These are phyloP conservation scores for Onychomys leucogaster DNA, from an alignment of 2,797 vertebrate genomes.

Conservation along the genomic window DNA sequence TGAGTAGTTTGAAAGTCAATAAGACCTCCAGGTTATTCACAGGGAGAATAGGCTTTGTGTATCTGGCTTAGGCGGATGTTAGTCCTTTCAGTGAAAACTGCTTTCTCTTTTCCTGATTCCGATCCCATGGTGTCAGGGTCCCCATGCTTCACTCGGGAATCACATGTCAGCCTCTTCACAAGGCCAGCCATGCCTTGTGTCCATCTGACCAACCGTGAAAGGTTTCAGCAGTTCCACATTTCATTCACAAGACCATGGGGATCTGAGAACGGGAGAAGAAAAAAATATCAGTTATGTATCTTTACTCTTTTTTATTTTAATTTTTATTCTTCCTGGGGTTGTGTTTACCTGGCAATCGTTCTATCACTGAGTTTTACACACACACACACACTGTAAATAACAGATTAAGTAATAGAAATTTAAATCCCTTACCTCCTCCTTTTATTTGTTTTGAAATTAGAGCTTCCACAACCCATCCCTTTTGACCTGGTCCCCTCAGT, in stretches of 20 bases:
- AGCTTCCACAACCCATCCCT: neutral
- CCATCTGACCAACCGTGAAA: neutral
- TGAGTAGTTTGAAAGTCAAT: slow-evolving; percentile 45
- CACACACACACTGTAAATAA: neutral
- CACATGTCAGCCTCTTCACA: neutral
- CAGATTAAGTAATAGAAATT: neutral
- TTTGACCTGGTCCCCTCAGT: neutral
- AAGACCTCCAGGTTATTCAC: neutral
- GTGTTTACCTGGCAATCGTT: neutral
- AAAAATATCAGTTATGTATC: neutral
- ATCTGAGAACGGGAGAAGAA: neutral
- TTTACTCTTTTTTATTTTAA: neutral
- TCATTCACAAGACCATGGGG: neutral
- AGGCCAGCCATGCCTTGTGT: neutral
- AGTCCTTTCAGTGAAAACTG: neutral
- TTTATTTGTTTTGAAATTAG: neutral
- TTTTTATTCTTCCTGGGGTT: neutral
- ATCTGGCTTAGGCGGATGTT: neutral
- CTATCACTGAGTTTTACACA: neutral
- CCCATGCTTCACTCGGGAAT: neutral
- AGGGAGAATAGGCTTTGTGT: neutral
- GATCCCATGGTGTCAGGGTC: neutral
- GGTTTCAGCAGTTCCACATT: neutral
- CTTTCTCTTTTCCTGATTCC: slow-evolving; percentile 21
- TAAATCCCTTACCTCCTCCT: neutral